Evolutionary conservation across 2,113 vertebrate genomes (phyloP), one percentile per base, ranked within the genome.

Genomic region (Cheirogaleus medius): DNA sequence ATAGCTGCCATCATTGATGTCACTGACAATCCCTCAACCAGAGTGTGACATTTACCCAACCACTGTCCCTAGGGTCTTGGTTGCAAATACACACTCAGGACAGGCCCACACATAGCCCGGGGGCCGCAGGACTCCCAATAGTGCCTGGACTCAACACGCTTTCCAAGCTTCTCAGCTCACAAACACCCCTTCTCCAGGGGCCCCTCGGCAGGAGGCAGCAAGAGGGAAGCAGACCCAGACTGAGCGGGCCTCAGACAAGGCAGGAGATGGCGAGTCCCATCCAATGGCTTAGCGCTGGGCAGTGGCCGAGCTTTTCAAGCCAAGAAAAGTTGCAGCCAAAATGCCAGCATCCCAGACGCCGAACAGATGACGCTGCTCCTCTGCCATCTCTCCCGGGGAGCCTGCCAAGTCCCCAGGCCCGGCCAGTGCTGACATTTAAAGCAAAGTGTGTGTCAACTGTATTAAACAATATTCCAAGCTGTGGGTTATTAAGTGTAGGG

Each of bases 401-500:
- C 96, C 98, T 99, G 99, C 99, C 99, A 99, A 98, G 98, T 98
- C 98, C 98, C 96, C 97, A 98, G 98, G 98, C 98, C 98, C 97
- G 95, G 98, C 98, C 97, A 98, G 98, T 81, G 98, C 98, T 99
- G 99, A 99, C 99, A 98, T 99, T 99, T 99, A 98, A 98, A 99
- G 99, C 98, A 98, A 99, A 99, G 99, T 99, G 98, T 99, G 99
- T 99, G 99, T 99, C 98, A 98, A 98, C 98, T 98, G 98, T 99
- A 98, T 98, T 99, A 98, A 99, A 99, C 99, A 99, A 99, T 99
- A 99, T 98, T 98, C 99, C 99, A 99, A 99, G 99, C 99, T 99
- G 99, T 98, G 99, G 99, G 99, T 99, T 99, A 99, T 99, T 99
- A 99, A 99, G 99, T 99, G 99, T 98, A 98, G 98, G 98, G 99